These are phyloP conservation scores for Exephanes ischioxanthus DNA, from an alignment of 2,888 invertebrate species.

Conservation along the genomic window DNA sequence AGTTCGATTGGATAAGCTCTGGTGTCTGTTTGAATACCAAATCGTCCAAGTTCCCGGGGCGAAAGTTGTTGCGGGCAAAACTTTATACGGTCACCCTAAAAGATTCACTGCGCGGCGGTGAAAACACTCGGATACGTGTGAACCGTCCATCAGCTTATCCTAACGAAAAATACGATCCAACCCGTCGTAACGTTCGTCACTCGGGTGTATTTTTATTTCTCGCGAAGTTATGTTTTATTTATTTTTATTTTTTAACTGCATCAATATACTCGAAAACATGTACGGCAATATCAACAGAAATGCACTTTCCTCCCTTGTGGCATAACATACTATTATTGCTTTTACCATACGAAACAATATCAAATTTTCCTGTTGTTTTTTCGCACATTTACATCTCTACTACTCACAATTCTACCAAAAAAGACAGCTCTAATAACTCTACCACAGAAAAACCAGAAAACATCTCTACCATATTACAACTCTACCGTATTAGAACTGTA, in stretches of 20 bases:
- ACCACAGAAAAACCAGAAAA: too few species aligned
- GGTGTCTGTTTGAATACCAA: conserved; percentile 31
- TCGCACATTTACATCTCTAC: too few species aligned
- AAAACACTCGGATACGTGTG: background rate
- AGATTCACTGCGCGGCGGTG: background rate
- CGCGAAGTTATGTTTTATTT: too few species aligned
- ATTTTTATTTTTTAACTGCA: too few species aligned
- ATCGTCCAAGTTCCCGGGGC: background rate
- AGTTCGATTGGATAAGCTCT: conserved; percentile 36
- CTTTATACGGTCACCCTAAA: background rate
- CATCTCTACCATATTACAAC: too few species aligned
- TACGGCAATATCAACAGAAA: background rate
- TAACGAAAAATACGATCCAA: background rate
- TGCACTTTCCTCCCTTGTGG: too few species aligned
- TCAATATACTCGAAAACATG: background rate
- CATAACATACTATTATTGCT: background rate
- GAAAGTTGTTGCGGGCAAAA: background rate
- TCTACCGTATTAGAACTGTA: too few species aligned
- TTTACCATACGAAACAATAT: background rate
- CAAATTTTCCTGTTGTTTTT: background rate
- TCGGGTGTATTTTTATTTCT: too few species aligned
- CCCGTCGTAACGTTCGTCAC: too few species aligned
- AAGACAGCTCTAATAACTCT: too few species aligned
- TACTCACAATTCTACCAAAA: too few species aligned
- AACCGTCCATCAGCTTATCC: background rate